Conservation (phyloP, 2,113 vertebrate species). For the Lagenorhynchus albirostris region DNA sequence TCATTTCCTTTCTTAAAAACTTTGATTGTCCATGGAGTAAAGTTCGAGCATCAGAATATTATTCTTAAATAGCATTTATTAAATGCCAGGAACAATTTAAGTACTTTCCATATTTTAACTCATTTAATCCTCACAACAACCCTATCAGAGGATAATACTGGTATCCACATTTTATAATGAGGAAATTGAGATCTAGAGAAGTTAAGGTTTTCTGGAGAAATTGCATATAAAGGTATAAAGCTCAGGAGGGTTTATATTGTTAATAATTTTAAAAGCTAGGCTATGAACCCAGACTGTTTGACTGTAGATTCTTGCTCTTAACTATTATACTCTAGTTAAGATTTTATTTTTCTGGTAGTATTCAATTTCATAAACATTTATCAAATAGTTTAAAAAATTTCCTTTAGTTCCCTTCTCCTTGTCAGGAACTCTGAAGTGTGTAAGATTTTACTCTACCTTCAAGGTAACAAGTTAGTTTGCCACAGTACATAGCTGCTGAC, state of each 20-base stretch:
- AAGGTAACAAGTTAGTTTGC: background rate
- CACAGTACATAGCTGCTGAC: background rate
- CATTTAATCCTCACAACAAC: background rate
- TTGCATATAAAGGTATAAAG: background rate
- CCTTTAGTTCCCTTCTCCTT: background rate
- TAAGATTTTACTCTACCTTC: background rate
- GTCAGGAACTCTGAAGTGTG: background rate
- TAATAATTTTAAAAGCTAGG: background rate
- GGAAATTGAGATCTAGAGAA: background rate
- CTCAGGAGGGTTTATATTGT: background rate
- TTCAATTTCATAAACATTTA: background rate
- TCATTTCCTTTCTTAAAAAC: slow-evolving; percentile 12
- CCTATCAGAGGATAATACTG: background rate
- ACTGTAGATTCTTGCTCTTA: background rate
- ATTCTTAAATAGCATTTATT: slow-evolving; percentile 32
- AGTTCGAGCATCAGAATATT: background rate
- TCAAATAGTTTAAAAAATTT: background rate
- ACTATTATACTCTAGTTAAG: background rate
- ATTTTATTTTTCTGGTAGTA: background rate
- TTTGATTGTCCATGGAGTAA: background rate
- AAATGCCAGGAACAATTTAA: background rate
- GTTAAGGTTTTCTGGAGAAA: background rate
- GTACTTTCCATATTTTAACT: slow-evolving; percentile 16
- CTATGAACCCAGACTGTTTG: background rate
- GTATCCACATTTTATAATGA: background rate